These are phyloP conservation scores for Epinephelus lanceolatus DNA, from an alignment of 2,113 vertebrate species.

Conservation along the genomic window DNA sequence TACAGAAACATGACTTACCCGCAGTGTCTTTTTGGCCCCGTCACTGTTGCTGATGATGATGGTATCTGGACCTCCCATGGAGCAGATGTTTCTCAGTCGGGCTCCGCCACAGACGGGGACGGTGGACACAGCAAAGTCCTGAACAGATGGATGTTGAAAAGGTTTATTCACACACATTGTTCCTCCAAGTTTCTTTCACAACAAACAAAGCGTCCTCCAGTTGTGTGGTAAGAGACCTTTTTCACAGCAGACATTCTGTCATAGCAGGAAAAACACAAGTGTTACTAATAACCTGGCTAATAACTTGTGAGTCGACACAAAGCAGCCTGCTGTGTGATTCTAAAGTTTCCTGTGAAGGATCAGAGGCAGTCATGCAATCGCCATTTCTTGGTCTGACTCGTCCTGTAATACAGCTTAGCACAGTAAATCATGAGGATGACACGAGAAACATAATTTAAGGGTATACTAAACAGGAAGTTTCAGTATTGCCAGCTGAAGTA, in stretches of 20 bases:
- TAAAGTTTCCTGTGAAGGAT: background rate
- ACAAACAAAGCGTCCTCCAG: background rate
- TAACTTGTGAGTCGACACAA: background rate
- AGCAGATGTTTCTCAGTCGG: conserved; percentile 91
- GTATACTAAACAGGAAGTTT: too few relatives aligned
- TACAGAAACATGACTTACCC: conserved; percentile 76
- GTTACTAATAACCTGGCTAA: background rate
- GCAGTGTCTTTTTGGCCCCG: conserved; percentile 88
- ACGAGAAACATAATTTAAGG: too few relatives aligned
- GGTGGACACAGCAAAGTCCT: conserved; percentile 93
- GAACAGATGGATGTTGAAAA: conserved; percentile 15
- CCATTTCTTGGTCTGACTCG: background rate
- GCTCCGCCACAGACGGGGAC: conserved; percentile 88
- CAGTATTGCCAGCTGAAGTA: too few relatives aligned
- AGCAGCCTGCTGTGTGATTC: background rate
- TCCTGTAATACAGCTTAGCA: background rate
- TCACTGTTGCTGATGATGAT: conserved; percentile 89
- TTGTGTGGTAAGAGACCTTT: background rate
- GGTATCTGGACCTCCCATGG: conserved; percentile 92
- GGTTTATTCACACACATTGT: background rate
- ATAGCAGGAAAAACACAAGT: background rate
- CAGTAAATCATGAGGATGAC: background rate
- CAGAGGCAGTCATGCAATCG: background rate
- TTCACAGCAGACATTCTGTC: background rate
- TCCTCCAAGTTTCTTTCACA: too few relatives aligned